Conservation (phyloP, 2,797 vertebrate species). For the Centroberyx gerrardi region DNA sequence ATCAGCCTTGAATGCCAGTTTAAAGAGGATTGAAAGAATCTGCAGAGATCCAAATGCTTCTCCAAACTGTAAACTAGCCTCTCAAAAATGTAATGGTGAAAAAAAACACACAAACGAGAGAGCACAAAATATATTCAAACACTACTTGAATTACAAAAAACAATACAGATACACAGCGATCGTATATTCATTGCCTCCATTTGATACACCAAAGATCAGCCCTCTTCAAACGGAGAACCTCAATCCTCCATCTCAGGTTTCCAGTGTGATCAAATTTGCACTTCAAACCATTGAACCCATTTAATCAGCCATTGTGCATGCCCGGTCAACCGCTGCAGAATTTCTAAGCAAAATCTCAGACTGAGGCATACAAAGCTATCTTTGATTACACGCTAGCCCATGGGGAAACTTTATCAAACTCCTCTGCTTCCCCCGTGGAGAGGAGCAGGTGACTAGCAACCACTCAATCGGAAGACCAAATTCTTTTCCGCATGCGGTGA, state of each 20-base stretch:
- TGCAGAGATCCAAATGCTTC: conserved; percentile 5
- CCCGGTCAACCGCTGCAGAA: conserved; percentile 84
- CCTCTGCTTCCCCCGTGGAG: conserved; percentile 74
- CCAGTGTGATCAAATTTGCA: conserved; percentile 90
- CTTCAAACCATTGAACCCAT: conserved; percentile 88
- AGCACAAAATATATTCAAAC: conserved; percentile 4
- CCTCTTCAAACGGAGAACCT: conserved; percentile 76
- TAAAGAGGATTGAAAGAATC: background rate
- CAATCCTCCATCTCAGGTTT: conserved; percentile 83
- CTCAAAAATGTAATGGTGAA: background rate
- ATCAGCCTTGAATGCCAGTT: background rate
- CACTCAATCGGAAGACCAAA: conserved; percentile 70
- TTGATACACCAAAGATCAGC: conserved; percentile 66
- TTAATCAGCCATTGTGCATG: conserved; percentile 89
- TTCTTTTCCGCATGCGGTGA: conserved; percentile 66
- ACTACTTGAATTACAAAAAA: background rate
- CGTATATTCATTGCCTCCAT: conserved; percentile 40
- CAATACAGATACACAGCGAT: conserved; percentile 18
- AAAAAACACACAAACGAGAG: background rate
- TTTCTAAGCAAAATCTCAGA: conserved; percentile 83
- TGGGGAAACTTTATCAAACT: conserved; percentile 85
- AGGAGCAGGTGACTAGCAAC: conserved; percentile 85
- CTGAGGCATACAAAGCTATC: conserved; percentile 88
- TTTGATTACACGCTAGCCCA: conserved; percentile 85
- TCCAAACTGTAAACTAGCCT: conserved; percentile 11